Conservation (phyloP, 2,113 vertebrate species). For the Trematomus loennbergii region DNA sequence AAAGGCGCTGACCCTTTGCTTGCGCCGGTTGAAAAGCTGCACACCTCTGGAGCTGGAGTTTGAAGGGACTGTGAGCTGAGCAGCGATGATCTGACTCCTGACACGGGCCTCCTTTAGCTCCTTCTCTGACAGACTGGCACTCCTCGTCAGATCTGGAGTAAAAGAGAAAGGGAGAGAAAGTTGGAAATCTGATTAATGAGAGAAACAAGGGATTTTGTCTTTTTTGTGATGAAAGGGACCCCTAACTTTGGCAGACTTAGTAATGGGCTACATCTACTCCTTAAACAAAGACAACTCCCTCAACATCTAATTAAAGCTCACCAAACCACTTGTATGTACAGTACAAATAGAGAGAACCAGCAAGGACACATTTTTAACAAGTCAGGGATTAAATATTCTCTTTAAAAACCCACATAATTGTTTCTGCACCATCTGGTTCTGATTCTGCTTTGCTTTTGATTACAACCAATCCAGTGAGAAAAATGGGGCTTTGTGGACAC, state of each 20-base stretch:
- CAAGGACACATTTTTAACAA: slow-evolving; percentile 64
- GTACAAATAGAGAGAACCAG: slow-evolving; percentile 49
- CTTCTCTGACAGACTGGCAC: slow-evolving; percentile 91
- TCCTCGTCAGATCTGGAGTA: slow-evolving; percentile 86
- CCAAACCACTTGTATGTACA: slow-evolving; percentile 59
- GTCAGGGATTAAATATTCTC: slow-evolving; percentile 59
- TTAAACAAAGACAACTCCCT: slow-evolving; percentile 51
- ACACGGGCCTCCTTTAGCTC: slow-evolving; percentile 93
- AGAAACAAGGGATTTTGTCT: slow-evolving; percentile 3
- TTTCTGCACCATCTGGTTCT: slow-evolving; percentile 66
- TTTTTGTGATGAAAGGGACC: neutral
- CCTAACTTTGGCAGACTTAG: slow-evolving; percentile 4
- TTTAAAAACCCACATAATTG: slow-evolving; percentile 78
- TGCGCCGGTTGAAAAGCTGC: slow-evolving; percentile 93
- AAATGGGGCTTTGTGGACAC: slow-evolving; percentile 50
- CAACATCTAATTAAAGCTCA: slow-evolving; percentile 51
- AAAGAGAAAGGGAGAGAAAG: slow-evolving; percentile 39
- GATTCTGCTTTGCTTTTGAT: slow-evolving; percentile 62
- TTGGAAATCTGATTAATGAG: slow-evolving; percentile 22
- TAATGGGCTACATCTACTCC: slow-evolving; percentile 14
- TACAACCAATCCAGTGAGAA: slow-evolving; percentile 35
- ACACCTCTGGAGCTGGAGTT: slow-evolving; percentile 91
- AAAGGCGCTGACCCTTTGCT: slow-evolving; percentile 91
- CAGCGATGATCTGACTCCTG: slow-evolving; percentile 90
- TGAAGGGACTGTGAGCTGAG: slow-evolving; percentile 91